Percentiles rank a stretch among this genome's conserved stretches.
phyloP scores from a whole-genome alignment of 2,797 vertebrate genomes.

The Cyclopterus lumpus region DNA sequence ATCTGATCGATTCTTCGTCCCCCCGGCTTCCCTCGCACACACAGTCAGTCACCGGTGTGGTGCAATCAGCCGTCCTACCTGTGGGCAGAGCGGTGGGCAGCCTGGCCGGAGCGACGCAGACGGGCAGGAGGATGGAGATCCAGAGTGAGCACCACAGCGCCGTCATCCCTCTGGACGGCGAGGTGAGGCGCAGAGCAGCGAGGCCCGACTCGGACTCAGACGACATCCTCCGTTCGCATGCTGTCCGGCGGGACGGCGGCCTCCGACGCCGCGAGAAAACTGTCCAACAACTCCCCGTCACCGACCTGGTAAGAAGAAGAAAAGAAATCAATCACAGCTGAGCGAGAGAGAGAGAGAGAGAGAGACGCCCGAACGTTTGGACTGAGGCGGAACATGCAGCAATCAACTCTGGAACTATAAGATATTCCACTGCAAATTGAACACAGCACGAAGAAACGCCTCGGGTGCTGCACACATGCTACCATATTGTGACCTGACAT shows the following conservation, averaged over 20 bases:
- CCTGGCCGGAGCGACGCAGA: slow-evolving; percentile 77
- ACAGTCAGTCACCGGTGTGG: too few relatives aligned
- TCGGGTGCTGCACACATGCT: slow-evolving; percentile 21
- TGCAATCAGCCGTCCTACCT: slow-evolving; percentile 60
- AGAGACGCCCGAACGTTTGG: too few relatives aligned
- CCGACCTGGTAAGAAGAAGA: slow-evolving; percentile 22
- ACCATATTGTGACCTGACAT: slow-evolving; percentile 49
- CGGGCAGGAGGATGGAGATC: slow-evolving; percentile 72
- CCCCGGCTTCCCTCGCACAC: too few relatives aligned
- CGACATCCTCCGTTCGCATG: slow-evolving; percentile 81
- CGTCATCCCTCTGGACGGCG: slow-evolving; percentile 83
- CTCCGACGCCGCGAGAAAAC: slow-evolving; percentile 38
- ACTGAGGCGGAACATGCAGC: neutral
- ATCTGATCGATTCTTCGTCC: neutral
- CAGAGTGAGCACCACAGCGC: slow-evolving; percentile 79
- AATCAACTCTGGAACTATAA: neutral
- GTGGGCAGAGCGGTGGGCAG: slow-evolving; percentile 70
- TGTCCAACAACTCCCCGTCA: slow-evolving; percentile 10
- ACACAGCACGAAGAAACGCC: slow-evolving; percentile 1
- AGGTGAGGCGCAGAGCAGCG: slow-evolving; percentile 69
- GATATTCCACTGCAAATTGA: neutral
- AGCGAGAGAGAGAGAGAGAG: neutral
- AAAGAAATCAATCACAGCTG: neutral
- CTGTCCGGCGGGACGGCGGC: slow-evolving; percentile 65
- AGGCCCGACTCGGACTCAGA: slow-evolving; percentile 74